Conservation (phyloP, 2,888 invertebrate genomes). For the Cheilosia grossa region DNA sequence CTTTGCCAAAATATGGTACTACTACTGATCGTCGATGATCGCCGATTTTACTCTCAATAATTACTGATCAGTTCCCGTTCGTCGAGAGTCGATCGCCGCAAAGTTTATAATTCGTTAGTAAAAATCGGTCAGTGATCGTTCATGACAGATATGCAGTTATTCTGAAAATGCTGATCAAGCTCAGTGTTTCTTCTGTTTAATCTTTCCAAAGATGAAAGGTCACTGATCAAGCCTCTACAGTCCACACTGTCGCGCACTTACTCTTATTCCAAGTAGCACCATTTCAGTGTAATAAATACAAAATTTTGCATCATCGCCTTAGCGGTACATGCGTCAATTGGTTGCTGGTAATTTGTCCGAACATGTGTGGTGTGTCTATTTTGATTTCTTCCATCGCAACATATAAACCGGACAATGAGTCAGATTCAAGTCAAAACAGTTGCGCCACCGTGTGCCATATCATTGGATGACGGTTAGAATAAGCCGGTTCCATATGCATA, state of each 20-base stretch:
- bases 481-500: not conserved
- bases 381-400: slow-evolving; percentile 3
- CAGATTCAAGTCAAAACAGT: slow-evolving; percentile 15
- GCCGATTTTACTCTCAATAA: not conserved
- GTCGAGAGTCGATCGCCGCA: too few species aligned
- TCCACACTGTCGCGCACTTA: too few species aligned
- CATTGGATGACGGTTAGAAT: slow-evolving; percentile 6
- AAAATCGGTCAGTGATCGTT: not conserved
- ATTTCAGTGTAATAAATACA: not conserved
- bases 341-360: slow-evolving; percentile 15
- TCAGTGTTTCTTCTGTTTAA: not conserved
- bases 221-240: not conserved
- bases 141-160: not conserved
- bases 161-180: too few species aligned
- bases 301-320: not conserved
- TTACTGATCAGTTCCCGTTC: not conserved
- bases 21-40: not conserved
- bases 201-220: not conserved
- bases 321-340: not conserved
- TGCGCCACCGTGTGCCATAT: not conserved
- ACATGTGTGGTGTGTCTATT: slow-evolving; percentile 25
- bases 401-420: slow-evolving; percentile 38
- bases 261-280: too few species aligned
- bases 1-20: too few species aligned
- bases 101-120: too few species aligned